Base-by-base conservation (phyloP, 2,888 invertebrate genomes). In the Odontocerum albicorne region DNA sequence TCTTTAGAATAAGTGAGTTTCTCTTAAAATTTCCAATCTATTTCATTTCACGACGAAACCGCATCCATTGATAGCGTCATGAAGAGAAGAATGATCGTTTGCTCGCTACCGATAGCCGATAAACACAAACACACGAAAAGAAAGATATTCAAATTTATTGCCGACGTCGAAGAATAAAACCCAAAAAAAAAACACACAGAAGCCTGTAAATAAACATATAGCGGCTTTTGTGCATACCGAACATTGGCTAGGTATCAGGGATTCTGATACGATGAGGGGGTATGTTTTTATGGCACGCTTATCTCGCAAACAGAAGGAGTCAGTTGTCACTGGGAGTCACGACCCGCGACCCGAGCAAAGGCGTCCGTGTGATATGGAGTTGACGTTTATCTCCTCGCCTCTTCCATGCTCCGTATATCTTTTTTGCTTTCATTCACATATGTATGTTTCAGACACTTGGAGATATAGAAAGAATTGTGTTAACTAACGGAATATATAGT, bases 301-400 rank as follows among this genome's bases (percentile, higher is more conserved):
- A 59, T 59, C 56, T 56, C 53, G 56, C 45, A 50, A 47, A 56
- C 53, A 53, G 51, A 50, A 53, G 55, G 56, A 56, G 59, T 53
- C 59, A 47, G 50, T 56, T 56, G 55, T 56, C 55, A 53, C 56
- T 45, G 40, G 53, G 56, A 56, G 59, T 59, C 59, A 56, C 56
- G 59, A 59, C 59, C 59, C 56, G 50, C 59, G 59, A 52, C 59
- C 59, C 52, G 35, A 16, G 47, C 35, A 35, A 44, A 53, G 40
- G 39, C 52, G 53, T 46, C 35, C 52, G 38, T 22, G 43, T 46
- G 49, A 54, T 54, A 54, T 42, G 49, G 49, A 54, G 55, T 44
- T 36, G 49, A 43, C 51, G 36, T 51, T 8, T 27, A 44, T 49
- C 43, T 55, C 44, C 31, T 38, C 39, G 31, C 47, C 21, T 22